phyloP scores from a whole-genome alignment of 2,113 vertebrate species.

The human (Homo sapiens) region DNA sequence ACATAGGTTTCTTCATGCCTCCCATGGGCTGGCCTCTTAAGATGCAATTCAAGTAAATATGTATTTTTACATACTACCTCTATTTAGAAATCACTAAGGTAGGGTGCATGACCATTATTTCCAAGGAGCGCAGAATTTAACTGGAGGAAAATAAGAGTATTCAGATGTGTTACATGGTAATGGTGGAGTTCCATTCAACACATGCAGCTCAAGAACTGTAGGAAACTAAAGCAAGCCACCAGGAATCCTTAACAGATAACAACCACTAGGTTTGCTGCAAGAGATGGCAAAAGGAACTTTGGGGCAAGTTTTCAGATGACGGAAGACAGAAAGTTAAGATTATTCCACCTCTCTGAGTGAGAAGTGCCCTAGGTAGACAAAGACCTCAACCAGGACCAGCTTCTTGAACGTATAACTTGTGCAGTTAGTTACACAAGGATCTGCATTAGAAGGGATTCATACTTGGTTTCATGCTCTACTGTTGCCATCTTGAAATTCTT shows the following conservation, averaged over 20 bases:
- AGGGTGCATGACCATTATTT: not conserved
- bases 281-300: not conserved
- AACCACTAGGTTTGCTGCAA: not conserved
- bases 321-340: not conserved
- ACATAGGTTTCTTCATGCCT: not conserved
- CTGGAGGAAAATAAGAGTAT: not conserved
- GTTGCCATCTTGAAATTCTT: not conserved
- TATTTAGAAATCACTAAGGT: not conserved
- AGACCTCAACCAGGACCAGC: not conserved
- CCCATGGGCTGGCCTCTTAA: not conserved
- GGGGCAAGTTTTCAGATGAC: not conserved
- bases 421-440: not conserved
- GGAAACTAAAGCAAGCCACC: not conserved
- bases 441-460: not conserved
- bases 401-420: not conserved
- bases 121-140: not conserved
- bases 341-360: not conserved
- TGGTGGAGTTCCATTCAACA: not conserved
- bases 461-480: not conserved
- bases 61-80: not conserved
- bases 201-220: not conserved
- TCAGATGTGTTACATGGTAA: not conserved
- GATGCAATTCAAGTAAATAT: not conserved
- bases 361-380: not conserved
- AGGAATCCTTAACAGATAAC: not conserved